Percentiles rank a stretch among this genome's conserved stretches.
phyloP scores from a whole-genome alignment of 2,113 vertebrate genomes.

The Crotalus horridus region DNA sequence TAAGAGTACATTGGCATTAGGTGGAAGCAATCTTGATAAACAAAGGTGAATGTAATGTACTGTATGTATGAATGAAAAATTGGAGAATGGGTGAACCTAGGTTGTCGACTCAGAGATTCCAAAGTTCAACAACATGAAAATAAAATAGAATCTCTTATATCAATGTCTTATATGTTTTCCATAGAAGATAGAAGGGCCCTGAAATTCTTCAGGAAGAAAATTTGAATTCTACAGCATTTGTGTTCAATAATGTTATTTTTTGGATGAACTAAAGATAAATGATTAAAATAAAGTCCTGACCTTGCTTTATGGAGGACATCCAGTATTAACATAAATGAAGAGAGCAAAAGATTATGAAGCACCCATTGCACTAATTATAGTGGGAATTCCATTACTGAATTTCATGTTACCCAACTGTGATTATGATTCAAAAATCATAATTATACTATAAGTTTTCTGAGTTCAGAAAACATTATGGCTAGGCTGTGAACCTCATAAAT shows the following conservation, averaged over 20 bases:
- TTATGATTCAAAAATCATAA: neutral
- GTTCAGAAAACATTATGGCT: neutral
- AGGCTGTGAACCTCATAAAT: neutral
- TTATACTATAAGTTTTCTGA: neutral
- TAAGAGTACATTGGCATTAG: neutral
- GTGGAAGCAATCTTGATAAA: neutral
- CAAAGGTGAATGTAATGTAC: slow-evolving; percentile 5
- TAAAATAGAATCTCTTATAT: neutral
- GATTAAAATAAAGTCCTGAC: neutral
- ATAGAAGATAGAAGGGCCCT: neutral
- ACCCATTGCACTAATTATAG: neutral
- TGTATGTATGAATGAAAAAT: neutral
- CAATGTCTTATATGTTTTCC: neutral
- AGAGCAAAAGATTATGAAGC: too few relatives aligned
- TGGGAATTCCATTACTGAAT: neutral
- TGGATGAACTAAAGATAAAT: neutral
- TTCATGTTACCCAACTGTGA: neutral
- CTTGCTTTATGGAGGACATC: neutral
- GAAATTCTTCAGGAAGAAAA: neutral
- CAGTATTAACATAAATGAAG: neutral
- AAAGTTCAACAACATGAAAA: neutral
- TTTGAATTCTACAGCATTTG: neutral
- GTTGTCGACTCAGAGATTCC: neutral
- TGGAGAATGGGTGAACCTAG: neutral
- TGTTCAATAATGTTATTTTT: neutral